phyloP scores from a whole-genome alignment of 1,140 invertebrate genomes.

The Liolophura sinensis region DNA sequence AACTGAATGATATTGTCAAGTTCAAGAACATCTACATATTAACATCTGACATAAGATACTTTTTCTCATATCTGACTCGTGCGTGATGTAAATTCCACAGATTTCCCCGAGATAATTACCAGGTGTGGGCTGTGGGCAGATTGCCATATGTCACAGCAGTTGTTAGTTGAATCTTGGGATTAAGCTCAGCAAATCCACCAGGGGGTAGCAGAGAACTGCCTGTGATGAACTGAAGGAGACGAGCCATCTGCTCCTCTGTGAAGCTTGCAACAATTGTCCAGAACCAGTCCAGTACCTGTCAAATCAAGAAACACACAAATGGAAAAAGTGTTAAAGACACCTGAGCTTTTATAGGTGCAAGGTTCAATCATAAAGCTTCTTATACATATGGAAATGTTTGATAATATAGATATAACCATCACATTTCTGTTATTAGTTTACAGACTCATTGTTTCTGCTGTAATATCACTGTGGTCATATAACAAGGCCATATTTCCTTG shows the following conservation, averaged over 20 bases:
- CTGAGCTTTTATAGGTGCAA: no score
- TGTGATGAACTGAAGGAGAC: constrained; percentile 93
- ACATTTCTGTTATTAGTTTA: no score
- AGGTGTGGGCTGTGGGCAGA: constrained; percentile 91
- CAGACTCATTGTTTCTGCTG: no score
- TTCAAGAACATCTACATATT: no score
- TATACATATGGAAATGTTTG: neutral
- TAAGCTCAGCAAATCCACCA: constrained; percentile 84
- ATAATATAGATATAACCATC: neutral
- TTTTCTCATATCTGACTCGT: no score
- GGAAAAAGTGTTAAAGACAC: no score
- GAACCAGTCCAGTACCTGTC: constrained; percentile 83
- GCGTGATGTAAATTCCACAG: no score
- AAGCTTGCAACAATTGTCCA: constrained; percentile 92
- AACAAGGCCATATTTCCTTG: neutral
- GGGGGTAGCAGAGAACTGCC: constrained; percentile 86
- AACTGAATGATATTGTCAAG: no score
- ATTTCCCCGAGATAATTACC: constrained; percentile 62
- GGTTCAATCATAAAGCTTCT: neutral
- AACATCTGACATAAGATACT: no score
- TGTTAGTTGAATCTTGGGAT: constrained; percentile 88
- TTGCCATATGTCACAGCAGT: constrained; percentile 86
- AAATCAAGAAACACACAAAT: constrained; percentile 4
- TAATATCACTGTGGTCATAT: no score
- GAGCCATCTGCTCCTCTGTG: constrained; percentile 89